A percentile compares a stretch with the other conserved stretches of the same genome.
phyloP scores from a whole-genome alignment of 37 sponge, comb jelly and placozoan species.

The Aplysina aerophoba region DNA sequence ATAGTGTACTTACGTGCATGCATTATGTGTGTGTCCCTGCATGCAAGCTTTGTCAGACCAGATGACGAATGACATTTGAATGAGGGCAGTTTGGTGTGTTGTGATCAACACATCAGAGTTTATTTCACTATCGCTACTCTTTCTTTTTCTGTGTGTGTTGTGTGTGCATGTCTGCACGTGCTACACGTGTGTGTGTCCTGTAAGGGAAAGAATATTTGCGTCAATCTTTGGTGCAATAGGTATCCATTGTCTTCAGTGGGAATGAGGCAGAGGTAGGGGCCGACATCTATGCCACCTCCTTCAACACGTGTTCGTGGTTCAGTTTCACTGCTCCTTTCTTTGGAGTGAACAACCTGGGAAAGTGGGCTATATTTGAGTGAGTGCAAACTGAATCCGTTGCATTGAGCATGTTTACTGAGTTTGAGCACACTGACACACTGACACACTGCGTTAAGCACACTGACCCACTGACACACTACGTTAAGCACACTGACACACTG shows the following conservation, averaged over 20 bases:
- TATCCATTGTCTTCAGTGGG: constrained; percentile 1
- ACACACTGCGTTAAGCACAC: no score
- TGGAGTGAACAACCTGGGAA: background rate
- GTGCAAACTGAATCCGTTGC: no score
- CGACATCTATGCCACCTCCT: background rate
- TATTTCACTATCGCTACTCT: no score
- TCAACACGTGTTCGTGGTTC: constrained; percentile 22
- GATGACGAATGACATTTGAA: no score
- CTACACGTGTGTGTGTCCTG: background rate
- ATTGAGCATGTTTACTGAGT: no score
- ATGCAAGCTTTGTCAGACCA: no score
- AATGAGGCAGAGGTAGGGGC: constrained; percentile 7
- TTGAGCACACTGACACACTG: no score
- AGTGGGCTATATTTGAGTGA: background rate
- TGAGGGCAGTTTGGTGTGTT: no score
- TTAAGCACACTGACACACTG: no score
- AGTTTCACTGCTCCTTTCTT: constrained; percentile 12
- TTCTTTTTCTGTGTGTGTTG: constrained; percentile 1
- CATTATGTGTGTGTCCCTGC: background rate
- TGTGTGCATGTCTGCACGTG: background rate
- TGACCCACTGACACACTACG: no score
- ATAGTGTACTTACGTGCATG: no score
- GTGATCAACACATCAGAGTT: no score
- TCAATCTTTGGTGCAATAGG: background rate
- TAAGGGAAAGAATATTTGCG: background rate